These are phyloP conservation scores for Hemithea aestivaria DNA, from an alignment of 2,888 invertebrate genomes.

Conservation along the genomic window DNA sequence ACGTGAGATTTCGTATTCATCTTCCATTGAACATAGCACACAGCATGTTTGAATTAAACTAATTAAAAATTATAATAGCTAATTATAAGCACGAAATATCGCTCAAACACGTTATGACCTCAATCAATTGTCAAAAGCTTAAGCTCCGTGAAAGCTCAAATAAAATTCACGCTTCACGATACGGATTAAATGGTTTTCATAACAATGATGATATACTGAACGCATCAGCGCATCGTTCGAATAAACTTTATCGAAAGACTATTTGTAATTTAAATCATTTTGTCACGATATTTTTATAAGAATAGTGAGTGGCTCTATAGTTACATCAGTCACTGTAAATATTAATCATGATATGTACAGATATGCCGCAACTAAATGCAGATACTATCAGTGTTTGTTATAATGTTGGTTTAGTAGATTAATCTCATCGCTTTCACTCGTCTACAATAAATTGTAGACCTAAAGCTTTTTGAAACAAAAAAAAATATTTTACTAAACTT, in stretches of 20 bases:
- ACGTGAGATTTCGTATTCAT: no score
- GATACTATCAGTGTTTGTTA: no score
- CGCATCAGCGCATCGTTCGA: constrained; percentile 18
- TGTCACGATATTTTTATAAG: constrained; percentile 29
- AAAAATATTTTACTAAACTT: no score
- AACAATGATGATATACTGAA: constrained; percentile 28
- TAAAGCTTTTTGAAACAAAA: no score
- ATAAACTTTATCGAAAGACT: constrained; percentile 35
- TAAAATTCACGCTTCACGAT: constrained; percentile 14
- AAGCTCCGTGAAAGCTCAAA: constrained; percentile 5
- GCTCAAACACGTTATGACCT: background rate
- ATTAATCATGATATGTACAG: background rate
- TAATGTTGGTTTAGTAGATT: no score
- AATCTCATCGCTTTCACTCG: no score
- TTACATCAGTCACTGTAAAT: constrained; percentile 7
- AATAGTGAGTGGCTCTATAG: constrained; percentile 2
- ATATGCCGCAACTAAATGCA: no score
- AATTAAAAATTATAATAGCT: no score
- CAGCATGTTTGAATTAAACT: no score
- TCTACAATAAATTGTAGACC: no score
- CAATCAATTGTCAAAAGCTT: constrained; percentile 5
- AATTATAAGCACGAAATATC: background rate
- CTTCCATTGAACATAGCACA: no score
- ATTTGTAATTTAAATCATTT: constrained; percentile 35
- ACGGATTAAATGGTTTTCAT: constrained; percentile 27